A percentile compares a stretch with the other conserved stretches of the same genome.
These are phyloP conservation scores for Passer domesticus DNA, from an alignment of 2,113 vertebrate species.

Conservation along the genomic window DNA sequence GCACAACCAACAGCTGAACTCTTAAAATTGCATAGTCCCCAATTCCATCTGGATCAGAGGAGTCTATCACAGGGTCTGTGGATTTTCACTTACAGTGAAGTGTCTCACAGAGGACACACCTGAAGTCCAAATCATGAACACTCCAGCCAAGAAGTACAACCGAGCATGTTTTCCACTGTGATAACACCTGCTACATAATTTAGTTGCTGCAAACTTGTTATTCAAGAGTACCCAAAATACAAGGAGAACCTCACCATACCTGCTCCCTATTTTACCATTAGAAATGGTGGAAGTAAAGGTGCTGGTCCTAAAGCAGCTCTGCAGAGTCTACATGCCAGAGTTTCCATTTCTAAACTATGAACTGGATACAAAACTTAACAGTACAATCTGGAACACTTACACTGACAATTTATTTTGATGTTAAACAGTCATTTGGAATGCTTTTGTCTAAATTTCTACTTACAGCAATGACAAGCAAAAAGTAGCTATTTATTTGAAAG, in stretches of 20 bases:
- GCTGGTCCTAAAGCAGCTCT: background rate
- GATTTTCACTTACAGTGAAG: background rate
- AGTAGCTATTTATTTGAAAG: background rate
- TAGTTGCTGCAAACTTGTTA: background rate
- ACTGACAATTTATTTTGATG: background rate
- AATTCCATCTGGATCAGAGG: background rate
- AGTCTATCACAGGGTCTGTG: background rate
- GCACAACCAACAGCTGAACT: rapidly evolving
- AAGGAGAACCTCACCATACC: background rate
- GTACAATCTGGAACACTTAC: background rate
- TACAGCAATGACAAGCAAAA: background rate
- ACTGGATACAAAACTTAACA: background rate
- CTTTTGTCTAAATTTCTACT: background rate
- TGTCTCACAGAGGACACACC: background rate
- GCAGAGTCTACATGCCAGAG: background rate
- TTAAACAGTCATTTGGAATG: background rate
- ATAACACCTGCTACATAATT: background rate
- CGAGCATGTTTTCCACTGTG: background rate
- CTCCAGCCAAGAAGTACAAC: background rate
- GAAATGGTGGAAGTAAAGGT: background rate
- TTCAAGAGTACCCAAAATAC: background rate
- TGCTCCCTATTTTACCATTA: background rate
- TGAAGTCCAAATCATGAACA: background rate
- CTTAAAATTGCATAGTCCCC: background rate
- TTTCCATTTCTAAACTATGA: background rate